Conservation (phyloP, 1,140 invertebrate species). For the Olivierus martensii region DNA sequence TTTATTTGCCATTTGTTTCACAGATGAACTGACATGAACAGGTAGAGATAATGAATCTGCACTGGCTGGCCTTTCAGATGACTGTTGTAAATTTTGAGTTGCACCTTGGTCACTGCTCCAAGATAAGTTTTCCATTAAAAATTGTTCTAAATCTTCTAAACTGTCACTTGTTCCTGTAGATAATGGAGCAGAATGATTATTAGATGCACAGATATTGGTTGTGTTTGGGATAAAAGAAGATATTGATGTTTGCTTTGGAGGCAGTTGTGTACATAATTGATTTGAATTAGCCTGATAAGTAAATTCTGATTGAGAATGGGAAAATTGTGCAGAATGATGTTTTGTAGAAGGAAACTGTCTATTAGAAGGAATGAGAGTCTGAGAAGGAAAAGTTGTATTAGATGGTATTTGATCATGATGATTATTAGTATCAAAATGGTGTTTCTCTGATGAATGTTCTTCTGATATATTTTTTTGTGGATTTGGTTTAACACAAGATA, state of each 20-base stretch:
- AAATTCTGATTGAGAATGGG: no score
- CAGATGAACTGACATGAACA: neutral
- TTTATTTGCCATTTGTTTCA: neutral
- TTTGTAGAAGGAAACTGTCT: neutral
- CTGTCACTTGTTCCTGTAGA: constrained; percentile 11
- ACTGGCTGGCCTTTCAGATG: constrained; percentile 11
- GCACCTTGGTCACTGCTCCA: constrained; percentile 6
- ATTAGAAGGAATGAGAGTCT: neutral
- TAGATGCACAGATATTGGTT: neutral
- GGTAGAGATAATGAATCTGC: constrained; percentile 10
- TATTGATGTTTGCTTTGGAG: no score
- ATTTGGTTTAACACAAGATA: constrained; percentile 6
- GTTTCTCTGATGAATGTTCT: no score
- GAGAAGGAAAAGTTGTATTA: neutral
- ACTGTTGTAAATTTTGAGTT: constrained; percentile 5
- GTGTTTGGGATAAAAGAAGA: no score
- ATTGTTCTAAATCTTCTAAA: constrained; percentile 13
- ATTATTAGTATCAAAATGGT: no score
- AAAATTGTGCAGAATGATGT: neutral
- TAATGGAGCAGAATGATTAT: constrained; percentile 3
- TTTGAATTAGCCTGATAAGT: neutral
- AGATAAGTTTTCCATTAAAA: constrained; percentile 12
- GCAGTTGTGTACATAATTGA: no score
- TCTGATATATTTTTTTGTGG: neutral
- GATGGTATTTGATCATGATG: neutral